phyloP scores from a whole-genome alignment of 2,888 invertebrate genomes.

The Synergus itoensis region DNA sequence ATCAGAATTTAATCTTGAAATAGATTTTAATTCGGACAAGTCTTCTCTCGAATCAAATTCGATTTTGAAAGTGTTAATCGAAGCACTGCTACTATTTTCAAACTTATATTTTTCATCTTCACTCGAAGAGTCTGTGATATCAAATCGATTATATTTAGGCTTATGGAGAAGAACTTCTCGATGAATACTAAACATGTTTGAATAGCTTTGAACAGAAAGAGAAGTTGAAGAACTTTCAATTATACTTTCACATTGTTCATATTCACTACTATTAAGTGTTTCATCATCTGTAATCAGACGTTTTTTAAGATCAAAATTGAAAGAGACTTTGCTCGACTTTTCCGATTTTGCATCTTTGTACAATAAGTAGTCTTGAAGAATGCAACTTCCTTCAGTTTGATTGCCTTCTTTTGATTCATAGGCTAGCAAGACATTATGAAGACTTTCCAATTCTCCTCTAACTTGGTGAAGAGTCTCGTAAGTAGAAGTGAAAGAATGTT shows the following conservation, averaged over 20 bases:
- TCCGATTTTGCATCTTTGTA: background rate
- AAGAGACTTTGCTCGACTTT: background rate
- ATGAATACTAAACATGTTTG: background rate
- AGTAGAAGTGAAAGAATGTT: conserved; percentile 31
- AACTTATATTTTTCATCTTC: background rate
- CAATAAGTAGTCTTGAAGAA: background rate
- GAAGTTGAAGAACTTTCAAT: conserved; percentile 44
- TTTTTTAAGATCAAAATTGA: background rate
- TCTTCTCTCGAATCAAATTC: background rate
- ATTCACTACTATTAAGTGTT: conserved; percentile 41
- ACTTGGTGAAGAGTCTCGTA: conserved; percentile 61
- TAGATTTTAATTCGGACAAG: background rate
- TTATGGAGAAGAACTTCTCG: background rate
- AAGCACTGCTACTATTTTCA: conserved; percentile 1
- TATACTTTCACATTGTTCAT: conserved; percentile 49
- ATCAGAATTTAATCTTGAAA: background rate
- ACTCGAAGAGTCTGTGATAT: background rate
- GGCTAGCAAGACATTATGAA: conserved; percentile 62
- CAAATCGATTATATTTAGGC: background rate
- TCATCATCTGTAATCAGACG: background rate
- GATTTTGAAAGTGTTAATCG: conserved; percentile 3
- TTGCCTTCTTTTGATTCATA: conserved; percentile 52
- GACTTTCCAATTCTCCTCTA: conserved; percentile 61
- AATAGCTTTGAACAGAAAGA: conserved; percentile 25
- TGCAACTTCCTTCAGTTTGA: background rate